Percentiles rank a stretch among this genome's conserved stretches.
phyloP scores from a whole-genome alignment of 1,140 invertebrate genomes.

The Archivesica marissinica region DNA sequence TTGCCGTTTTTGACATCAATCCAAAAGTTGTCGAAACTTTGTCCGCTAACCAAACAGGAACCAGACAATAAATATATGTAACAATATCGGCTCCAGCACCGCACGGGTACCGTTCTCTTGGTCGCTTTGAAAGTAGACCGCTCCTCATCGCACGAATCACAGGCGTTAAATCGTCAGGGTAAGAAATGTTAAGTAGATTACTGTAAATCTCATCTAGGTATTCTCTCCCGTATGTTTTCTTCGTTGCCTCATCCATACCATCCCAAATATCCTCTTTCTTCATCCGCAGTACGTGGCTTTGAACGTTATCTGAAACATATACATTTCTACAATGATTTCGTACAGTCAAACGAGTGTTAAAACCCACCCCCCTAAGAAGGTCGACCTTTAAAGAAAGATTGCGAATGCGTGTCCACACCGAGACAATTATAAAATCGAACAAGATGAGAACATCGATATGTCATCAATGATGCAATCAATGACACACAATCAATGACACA shows the following conservation, averaged over 20 bases:
- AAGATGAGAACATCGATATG: too few relatives aligned
- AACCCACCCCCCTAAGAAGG: too few relatives aligned
- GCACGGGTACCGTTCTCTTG: slow-evolving; percentile 78
- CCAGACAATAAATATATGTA: slow-evolving; percentile 74
- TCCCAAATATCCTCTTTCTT: slow-evolving; percentile 78
- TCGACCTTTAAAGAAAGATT: too few relatives aligned
- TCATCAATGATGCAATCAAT: too few relatives aligned
- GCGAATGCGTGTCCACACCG: too few relatives aligned
- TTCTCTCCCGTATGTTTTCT: slow-evolving; percentile 74
- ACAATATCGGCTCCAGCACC: slow-evolving; percentile 79
- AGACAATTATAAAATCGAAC: too few relatives aligned
- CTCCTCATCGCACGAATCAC: slow-evolving; percentile 80
- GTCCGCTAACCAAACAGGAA: slow-evolving; percentile 81
- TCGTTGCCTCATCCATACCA: slow-evolving; percentile 73
- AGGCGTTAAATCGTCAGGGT: slow-evolving; percentile 78
- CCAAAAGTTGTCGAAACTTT: slow-evolving; percentile 72
- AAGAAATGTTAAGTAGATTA: slow-evolving; percentile 66
- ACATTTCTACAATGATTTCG: too few relatives aligned
- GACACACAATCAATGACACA: too few relatives aligned
- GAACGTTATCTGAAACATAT: slow-evolving; percentile 67
- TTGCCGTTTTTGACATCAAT: slow-evolving; percentile 71
- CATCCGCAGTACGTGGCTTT: slow-evolving; percentile 67
- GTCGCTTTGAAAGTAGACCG: slow-evolving; percentile 80
- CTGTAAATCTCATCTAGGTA: slow-evolving; percentile 77
- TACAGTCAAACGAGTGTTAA: too few relatives aligned